phyloP scores from a whole-genome alignment of 2,113 vertebrate genomes.

The Todiramphus saurophagus region DNA sequence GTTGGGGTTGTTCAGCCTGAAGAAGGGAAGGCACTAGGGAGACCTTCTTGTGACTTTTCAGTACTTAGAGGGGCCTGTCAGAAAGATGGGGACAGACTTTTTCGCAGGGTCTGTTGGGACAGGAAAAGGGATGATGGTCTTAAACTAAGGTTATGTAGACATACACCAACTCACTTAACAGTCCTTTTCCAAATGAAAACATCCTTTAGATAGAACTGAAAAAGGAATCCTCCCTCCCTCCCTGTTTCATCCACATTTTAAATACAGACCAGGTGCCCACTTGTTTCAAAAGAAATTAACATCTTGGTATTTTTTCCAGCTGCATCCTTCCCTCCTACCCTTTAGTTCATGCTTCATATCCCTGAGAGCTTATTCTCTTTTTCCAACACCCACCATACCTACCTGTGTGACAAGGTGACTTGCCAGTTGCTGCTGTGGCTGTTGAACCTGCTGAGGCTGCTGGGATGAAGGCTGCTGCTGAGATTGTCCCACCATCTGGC shows the following conservation, averaged over 20 bases:
- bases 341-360: neutral
- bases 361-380: neutral
- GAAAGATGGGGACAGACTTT: too few species aligned
- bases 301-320: neutral
- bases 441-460: constrained; percentile 79
- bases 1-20: too few species aligned
- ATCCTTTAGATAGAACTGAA: neutral
- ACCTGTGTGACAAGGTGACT: constrained; percentile 85
- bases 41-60: too few species aligned
- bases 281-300: neutral
- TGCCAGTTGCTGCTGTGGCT: constrained; percentile 77
- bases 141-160: neutral
- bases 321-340: neutral
- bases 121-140: too few species aligned
- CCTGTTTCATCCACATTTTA: neutral
- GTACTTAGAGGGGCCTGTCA: too few species aligned
- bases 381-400: constrained; percentile 61
- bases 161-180: rapidly evolving
- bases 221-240: neutral
- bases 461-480: constrained; percentile 76
- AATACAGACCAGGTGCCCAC: neutral
- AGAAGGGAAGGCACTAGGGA: too few species aligned
- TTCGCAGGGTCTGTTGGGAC: too few species aligned
- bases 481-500: constrained; percentile 74
- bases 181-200: neutral